Base-by-base conservation (phyloP, 2,888 invertebrate species). In the Drosophila suboccidentalis region DNA sequence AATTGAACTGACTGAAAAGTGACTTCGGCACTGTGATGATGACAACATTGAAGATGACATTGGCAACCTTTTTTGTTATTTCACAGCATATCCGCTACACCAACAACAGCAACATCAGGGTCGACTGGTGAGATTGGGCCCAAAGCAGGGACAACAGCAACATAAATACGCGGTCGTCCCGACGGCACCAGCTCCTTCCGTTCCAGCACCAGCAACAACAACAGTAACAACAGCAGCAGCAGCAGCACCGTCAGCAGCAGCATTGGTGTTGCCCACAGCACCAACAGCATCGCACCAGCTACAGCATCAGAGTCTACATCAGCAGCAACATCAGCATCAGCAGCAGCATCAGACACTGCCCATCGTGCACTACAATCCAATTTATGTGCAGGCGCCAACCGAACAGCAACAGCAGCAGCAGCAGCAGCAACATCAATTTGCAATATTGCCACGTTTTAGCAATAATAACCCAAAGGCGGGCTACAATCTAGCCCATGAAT, bases 331-430 rank as follows among this genome's bases (percentile, higher is more conserved):
- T 15, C 72, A 72, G 44, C 22, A 22, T 3, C 22, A 22, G 4
- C 22, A 22, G 22, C 80, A 67, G 46, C 73, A 71, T 2, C 75
- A 67, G 55, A 32, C 71, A 8, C 54, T 78, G 43, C 91, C 87
- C 50, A 53, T 88, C 39, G 78, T 88, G 39, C 91, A 90, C 80
- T 91, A 90, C 73, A 91, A 89, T 78, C 89, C 91, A 59, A 78
- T 82, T 66, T 91, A 90, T 62, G 82, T 87, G 54, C 87, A 90
- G 69, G 68, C 77, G 8, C 90, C 90, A 66, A 46, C 59, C 58
- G 90, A 82, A 13, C 81, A 76, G 15, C 84, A 85, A 26, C 26
- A 26, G 11, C 80, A 75, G 9, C 81, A 83, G 50, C 84, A 85
- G 8, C 80, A 75, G 10, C 81, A 83, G 50, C 84, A 85, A 43